Percentiles rank a stretch among this genome's conserved stretches.
Conservation (phyloP, 2,888 invertebrate genomes). For the Branchellion lobata region DNA sequence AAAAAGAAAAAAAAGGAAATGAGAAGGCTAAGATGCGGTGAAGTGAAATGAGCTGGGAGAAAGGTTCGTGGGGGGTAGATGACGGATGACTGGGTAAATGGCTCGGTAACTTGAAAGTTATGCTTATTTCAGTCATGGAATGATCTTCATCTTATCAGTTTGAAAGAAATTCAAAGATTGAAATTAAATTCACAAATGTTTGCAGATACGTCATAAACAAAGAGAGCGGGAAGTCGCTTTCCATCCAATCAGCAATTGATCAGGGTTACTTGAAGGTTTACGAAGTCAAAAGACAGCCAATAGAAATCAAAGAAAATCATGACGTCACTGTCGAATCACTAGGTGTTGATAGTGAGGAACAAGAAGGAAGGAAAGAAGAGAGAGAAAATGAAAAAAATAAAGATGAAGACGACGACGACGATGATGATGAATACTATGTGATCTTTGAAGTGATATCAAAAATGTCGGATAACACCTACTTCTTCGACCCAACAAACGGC, state of each 20-base stretch:
- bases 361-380: too few relatives aligned
- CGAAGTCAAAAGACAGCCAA: conserved; percentile 23
- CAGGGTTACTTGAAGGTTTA: conserved; percentile 50
- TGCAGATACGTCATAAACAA: conserved; percentile 50
- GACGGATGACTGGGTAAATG: too few relatives aligned
- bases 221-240: conserved; percentile 49
- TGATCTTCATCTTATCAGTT: too few relatives aligned
- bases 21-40: too few relatives aligned
- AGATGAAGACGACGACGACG: background rate
- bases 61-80: too few relatives aligned
- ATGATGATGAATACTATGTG: conserved; percentile 2
- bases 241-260: conserved; percentile 51
- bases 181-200: too few relatives aligned
- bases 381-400: too few relatives aligned
- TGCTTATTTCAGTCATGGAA: too few relatives aligned
- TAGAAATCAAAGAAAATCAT: conserved; percentile 2
- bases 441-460: conserved; percentile 9
- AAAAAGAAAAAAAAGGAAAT: too few relatives aligned
- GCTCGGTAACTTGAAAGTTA: too few relatives aligned
- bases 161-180: too few relatives aligned
- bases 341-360: background rate
- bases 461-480: conserved; percentile 11
- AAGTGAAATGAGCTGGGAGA: too few relatives aligned
- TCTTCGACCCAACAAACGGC: conserved; percentile 61
- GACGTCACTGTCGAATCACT: background rate